These are phyloP conservation scores for Calameuta filiformis DNA, from an alignment of 2,888 invertebrate genomes.

Conservation along the genomic window DNA sequence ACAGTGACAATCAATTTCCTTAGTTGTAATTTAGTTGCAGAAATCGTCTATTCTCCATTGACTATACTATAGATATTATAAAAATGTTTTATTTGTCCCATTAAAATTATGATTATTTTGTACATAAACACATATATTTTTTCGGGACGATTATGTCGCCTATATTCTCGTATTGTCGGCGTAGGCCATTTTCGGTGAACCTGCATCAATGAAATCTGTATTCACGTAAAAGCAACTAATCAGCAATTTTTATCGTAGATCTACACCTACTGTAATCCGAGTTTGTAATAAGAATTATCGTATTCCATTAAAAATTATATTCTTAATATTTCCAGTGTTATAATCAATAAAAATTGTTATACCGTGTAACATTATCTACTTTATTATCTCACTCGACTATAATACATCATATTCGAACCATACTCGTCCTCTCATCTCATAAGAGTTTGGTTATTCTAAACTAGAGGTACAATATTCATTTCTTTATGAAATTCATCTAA, in stretches of 20 bases:
- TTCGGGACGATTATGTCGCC: not conserved
- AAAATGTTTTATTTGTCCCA: not conserved
- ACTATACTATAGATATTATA: not conserved
- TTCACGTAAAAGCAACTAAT: not conserved
- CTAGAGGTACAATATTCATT: conserved; percentile 77
- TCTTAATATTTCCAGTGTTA: conserved; percentile 65
- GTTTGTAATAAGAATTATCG: conserved; percentile 61
- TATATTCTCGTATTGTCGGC: not conserved
- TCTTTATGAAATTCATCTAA: conserved; percentile 83
- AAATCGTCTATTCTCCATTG: not conserved
- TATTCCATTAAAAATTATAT: conserved; percentile 63
- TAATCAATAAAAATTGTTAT: conserved; percentile 64
- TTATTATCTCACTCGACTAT: not conserved
- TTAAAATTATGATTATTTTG: not conserved
- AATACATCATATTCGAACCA: conserved; percentile 5
- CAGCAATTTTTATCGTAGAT: conserved; percentile 24
- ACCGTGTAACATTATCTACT: conserved; percentile 44
- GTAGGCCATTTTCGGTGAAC: not conserved
- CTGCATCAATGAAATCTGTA: not conserved
- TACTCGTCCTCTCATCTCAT: not conserved
- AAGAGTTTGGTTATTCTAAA: conserved; percentile 26
- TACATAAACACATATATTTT: conserved; percentile 4
- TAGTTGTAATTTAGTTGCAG: not conserved
- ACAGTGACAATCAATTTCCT: not conserved
- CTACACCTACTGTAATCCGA: conserved; percentile 51